Evolutionary conservation across 2,888 invertebrate genomes (phyloP).

Genomic region (Hydropsyche betteni): DNA sequence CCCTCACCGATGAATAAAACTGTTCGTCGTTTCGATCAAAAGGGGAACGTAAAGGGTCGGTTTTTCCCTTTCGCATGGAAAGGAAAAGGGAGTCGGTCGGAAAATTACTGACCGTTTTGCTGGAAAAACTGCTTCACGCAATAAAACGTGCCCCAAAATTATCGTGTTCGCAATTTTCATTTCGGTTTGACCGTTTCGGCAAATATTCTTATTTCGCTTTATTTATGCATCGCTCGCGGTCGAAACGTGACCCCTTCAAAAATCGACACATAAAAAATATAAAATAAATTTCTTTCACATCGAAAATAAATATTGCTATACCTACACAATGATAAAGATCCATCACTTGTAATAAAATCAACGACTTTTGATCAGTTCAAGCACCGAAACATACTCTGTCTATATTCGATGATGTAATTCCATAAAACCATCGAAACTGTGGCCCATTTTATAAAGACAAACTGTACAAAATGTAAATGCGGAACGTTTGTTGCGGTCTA

Average conservation of each 20-base stretch:
- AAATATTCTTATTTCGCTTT: constrained; percentile 27
- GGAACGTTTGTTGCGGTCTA: constrained; percentile 19
- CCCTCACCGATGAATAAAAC: too few relatives aligned
- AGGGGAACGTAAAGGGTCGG: background rate
- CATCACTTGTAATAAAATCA: too few relatives aligned
- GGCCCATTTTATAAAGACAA: constrained; percentile 8
- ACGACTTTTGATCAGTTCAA: too few relatives aligned
- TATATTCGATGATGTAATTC: too few relatives aligned
- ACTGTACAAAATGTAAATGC: constrained; percentile 22
- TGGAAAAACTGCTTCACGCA: constrained; percentile 23
- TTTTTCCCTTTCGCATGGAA: background rate
- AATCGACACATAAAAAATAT: too few relatives aligned
- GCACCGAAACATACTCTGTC: too few relatives aligned
- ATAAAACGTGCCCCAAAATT: constrained; percentile 37
- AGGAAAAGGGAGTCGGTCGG: too few relatives aligned
- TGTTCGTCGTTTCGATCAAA: background rate
- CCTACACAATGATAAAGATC: too few relatives aligned
- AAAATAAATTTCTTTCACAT: too few relatives aligned
- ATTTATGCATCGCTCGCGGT: background rate
- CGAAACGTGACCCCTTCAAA: too few relatives aligned
- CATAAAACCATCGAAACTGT: too few relatives aligned
- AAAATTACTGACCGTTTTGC: constrained; percentile 35
- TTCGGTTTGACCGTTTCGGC: constrained; percentile 25
- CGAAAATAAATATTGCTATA: too few relatives aligned
- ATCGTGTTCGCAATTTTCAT: constrained; percentile 33